Conservation (phyloP, 2,888 invertebrate species). For the Lingula anatina region DNA sequence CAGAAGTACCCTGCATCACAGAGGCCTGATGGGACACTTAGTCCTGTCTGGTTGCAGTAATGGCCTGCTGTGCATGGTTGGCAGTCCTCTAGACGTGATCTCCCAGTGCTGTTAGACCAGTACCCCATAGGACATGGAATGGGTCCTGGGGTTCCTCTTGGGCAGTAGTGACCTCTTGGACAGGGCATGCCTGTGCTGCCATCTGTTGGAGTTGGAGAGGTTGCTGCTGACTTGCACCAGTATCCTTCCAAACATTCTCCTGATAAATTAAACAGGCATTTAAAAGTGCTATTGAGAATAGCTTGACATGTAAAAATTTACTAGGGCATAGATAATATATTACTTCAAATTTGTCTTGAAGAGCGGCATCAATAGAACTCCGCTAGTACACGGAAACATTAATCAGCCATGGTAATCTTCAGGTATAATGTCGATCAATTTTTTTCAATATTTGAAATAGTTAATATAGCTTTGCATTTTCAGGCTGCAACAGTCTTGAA, state of each 20-base stretch:
- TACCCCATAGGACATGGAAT: conserved; percentile 37
- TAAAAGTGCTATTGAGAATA: too few species aligned
- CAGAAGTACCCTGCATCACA: conserved; percentile 43
- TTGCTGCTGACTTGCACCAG: conserved; percentile 36
- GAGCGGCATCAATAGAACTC: too few species aligned
- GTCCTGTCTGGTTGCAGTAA: conserved; percentile 35
- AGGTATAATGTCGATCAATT: too few species aligned
- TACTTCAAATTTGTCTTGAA: too few species aligned
- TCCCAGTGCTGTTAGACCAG: conserved; percentile 39
- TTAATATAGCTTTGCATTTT: too few species aligned
- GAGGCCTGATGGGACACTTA: conserved; percentile 24
- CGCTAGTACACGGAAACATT: too few species aligned
- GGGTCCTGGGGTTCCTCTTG: conserved; percentile 30
- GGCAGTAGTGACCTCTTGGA: conserved; percentile 41
- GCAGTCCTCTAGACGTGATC: conserved; percentile 36
- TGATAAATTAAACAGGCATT: conserved; percentile 11
- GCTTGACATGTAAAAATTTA: too few species aligned
- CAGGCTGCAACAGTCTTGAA: too few species aligned
- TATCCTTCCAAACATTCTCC: conserved; percentile 44
- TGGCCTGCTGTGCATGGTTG: conserved; percentile 44
- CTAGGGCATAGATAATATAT: too few species aligned
- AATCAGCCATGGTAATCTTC: too few species aligned
- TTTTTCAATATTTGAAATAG: too few species aligned
- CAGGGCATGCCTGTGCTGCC: conserved; percentile 38
- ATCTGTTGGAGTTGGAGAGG: conserved; percentile 38